Base-by-base conservation (phyloP, 2,797 vertebrate species). In the Silurus lanzhouensis region DNA sequence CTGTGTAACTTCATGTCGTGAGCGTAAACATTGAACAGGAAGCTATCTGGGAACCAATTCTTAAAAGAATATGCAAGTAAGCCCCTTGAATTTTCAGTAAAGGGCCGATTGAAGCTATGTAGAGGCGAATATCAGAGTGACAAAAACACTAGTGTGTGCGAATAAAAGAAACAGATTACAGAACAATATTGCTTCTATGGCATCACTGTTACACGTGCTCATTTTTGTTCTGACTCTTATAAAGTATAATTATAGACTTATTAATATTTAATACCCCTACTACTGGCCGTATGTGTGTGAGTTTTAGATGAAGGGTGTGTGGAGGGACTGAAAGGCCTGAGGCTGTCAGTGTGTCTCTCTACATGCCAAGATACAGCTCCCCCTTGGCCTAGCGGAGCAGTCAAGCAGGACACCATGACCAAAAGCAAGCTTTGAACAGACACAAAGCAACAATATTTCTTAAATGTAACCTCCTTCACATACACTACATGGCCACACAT, bases 281-380 rank as follows among this genome's bases (percentile, higher is more conserved):
- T 67, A 27, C 20, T 71, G 12, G 68, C 71, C 58, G 7, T 82
- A 55, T 71, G 52, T 70, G 81, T 82, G 55, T 44, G 15, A 31
- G 61, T 25, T 52, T 81, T 64, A 71, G 81, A 66, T 81, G 72
- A 64, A 52, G 44, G 67, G 63, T 58, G 57, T 81, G 57, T 13
- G 19, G 76, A 86, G 71, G 71, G 79, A 80, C 78, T 81, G 27
- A 52, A 77, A 66, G 77, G 82, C 58, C 82, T 52, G 31, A 15
- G 67, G 76, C 82, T 83, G 85, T 86, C 85, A 83, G 82, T 78
- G 44, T 86, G 38, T 38, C 66, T 70, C 52, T 60, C 74, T 84
- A 78, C 61, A 66, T 74, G 57, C 66, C 78, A 67, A 85, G 60
- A 52, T 72, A 64, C 15, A 46, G 31, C 20, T 88, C 84, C 86